Conservation (phyloP, 2,113 vertebrate genomes). For the Sapayoa aenigma region DNA sequence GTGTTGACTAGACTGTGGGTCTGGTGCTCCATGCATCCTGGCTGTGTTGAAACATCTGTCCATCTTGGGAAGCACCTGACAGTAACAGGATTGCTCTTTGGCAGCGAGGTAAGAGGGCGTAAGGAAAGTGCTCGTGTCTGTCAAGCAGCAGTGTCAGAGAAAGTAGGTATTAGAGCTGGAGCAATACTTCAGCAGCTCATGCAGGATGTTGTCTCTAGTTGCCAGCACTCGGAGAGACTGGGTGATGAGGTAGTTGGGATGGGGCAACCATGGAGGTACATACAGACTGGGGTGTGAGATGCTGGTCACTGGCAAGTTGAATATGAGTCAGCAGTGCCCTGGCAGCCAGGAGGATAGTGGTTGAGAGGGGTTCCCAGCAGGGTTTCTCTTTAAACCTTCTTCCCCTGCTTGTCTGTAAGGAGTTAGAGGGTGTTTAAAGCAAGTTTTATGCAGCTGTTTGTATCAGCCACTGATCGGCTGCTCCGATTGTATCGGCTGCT, state of each 20-base stretch:
- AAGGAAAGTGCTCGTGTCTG: accelerated
- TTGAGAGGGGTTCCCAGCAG: too few relatives aligned
- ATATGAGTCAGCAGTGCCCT: neutral
- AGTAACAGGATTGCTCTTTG: neutral
- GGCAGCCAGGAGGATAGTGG: too few relatives aligned
- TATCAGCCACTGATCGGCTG: too few relatives aligned
- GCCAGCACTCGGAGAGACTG: neutral
- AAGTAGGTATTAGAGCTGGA: neutral
- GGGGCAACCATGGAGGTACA: neutral
- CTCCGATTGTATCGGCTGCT: too few relatives aligned
- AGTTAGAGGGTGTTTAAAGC: too few relatives aligned
- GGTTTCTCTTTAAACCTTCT: too few relatives aligned
- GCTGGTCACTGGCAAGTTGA: neutral
- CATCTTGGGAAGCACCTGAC: neutral
- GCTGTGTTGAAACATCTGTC: neutral
- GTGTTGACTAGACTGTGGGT: neutral
- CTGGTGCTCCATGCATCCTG: neutral
- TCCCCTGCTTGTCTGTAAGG: too few relatives aligned
- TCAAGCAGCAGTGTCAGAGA: neutral
- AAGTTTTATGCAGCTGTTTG: too few relatives aligned
- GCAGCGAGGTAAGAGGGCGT: neutral
- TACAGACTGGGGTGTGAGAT: neutral
- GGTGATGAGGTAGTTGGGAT: neutral
- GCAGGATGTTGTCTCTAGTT: neutral
- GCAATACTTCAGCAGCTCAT: accelerated